These are phyloP conservation scores for Mesorhabditis belari DNA, from an alignment of 2,888 invertebrate genomes.

Conservation along the genomic window DNA sequence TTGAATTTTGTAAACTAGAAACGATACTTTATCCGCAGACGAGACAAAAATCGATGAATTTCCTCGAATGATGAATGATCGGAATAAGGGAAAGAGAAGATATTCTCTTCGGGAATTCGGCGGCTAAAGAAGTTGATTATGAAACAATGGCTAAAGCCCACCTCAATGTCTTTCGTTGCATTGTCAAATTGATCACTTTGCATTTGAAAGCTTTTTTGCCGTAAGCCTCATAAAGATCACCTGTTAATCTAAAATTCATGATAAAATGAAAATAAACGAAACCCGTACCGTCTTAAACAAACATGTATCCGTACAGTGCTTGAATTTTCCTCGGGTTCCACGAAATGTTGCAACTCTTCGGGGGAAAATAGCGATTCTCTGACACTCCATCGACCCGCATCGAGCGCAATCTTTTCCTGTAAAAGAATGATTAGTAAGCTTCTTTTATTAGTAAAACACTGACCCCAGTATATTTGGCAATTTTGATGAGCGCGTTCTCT, in stretches of 20 bases:
- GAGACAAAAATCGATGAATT: background rate
- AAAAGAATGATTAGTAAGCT: no score
- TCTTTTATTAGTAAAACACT: no score
- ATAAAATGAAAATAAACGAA: background rate
- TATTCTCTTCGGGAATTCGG: background rate
- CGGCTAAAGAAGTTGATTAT: background rate
- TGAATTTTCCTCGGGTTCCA: background rate
- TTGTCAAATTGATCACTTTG: background rate
- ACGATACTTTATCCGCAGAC: background rate
- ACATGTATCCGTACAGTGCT: background rate
- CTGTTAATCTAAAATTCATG: background rate
- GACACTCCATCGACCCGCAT: background rate
- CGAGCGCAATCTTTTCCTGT: background rate
- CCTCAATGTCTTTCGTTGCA: background rate
- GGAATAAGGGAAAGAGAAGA: background rate
- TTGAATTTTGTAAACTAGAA: no score
- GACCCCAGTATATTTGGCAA: no score
- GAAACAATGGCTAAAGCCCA: background rate
- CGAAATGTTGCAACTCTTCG: background rate
- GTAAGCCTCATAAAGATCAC: background rate
- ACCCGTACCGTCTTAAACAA: background rate
- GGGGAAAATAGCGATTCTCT: background rate
- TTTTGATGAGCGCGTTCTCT: background rate
- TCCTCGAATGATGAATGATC: background rate
- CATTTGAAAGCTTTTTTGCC: no score